Conservation (phyloP, 2,888 invertebrate species). For the Pristionchus exspectatus region DNA sequence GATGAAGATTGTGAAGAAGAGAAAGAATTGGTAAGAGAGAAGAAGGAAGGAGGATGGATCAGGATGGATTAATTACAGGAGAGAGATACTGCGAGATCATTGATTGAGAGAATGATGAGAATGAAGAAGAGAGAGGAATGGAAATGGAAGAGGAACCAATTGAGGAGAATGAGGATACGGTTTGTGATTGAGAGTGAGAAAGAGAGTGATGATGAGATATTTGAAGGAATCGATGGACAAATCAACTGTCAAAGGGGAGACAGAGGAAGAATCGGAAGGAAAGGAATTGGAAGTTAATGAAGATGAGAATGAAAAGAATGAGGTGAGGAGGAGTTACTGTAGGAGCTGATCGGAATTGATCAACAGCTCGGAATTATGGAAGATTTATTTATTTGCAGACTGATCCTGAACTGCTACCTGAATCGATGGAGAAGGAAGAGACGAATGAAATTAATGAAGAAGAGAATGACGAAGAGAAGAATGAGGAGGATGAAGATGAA, state of each 20-base stretch:
- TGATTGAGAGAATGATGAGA: not conserved
- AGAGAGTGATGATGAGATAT: not conserved
- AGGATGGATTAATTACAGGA: constrained; percentile 1
- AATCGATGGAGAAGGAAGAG: not conserved
- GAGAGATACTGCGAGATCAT: not conserved
- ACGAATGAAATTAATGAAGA: not conserved
- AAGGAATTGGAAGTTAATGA: constrained; percentile 3
- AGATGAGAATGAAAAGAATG: constrained; percentile 14
- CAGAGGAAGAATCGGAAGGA: not conserved
- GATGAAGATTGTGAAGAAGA: constrained; percentile 42
- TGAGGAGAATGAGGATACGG: constrained; percentile 2
- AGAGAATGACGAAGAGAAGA: not conserved
- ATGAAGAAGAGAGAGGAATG: constrained; percentile 9
- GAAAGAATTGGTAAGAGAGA: constrained; percentile 1
- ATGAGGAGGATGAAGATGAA: not conserved
- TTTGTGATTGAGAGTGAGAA: not conserved
- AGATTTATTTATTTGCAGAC: not conserved
- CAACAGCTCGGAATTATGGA: too few relatives aligned
- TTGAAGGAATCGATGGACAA: not conserved
- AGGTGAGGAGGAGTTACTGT: not conserved
- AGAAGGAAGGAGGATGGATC: not conserved
- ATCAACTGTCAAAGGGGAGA: not conserved
- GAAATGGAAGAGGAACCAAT: constrained; percentile 5
- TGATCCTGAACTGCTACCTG: constrained; percentile 4
- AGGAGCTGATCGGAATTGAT: not conserved